Percentiles rank a stretch among this genome's conserved stretches.
Evolutionary conservation across 2,797 vertebrate species (phyloP).

Genomic region (Lithobates sylvaticus): DNA sequence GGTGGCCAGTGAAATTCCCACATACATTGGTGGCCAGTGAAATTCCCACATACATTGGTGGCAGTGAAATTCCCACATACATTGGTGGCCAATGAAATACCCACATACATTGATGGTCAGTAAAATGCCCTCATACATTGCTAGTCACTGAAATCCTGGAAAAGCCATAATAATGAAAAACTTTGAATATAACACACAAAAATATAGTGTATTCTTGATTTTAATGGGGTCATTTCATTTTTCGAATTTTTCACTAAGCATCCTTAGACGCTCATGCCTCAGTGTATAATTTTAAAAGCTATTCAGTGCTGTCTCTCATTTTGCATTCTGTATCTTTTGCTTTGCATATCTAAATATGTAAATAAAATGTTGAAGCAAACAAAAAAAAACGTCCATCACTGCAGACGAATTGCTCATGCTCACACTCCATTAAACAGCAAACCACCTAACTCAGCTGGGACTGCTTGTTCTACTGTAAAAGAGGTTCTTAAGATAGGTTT

Average conservation of each 20-base stretch:
- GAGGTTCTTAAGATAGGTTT: neutral
- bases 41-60: too few species aligned
- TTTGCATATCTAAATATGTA: neutral
- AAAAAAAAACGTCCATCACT: neutral
- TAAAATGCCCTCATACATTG: too few species aligned
- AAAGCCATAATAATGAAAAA: too few species aligned
- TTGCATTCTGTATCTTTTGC: neutral
- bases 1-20: too few species aligned
- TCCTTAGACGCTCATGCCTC: neutral
- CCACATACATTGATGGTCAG: too few species aligned
- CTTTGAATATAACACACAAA: neutral
- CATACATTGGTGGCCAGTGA: too few species aligned
- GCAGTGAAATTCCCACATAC: too few species aligned
- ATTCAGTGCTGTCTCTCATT: neutral
- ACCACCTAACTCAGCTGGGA: conserved; percentile 3
- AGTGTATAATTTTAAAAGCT: neutral
- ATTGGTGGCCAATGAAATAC: too few species aligned
- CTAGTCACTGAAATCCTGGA: too few species aligned
- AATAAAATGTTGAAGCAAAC: neutral
- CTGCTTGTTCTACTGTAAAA: conserved; percentile 4
- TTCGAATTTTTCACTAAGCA: neutral
- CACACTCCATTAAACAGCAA: conserved; percentile 5
- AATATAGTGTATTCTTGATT: neutral
- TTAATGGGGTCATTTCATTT: neutral
- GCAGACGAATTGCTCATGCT: neutral